Conservation (phyloP, 2,113 vertebrate genomes). For the Chloropsis cyanopogon region DNA sequence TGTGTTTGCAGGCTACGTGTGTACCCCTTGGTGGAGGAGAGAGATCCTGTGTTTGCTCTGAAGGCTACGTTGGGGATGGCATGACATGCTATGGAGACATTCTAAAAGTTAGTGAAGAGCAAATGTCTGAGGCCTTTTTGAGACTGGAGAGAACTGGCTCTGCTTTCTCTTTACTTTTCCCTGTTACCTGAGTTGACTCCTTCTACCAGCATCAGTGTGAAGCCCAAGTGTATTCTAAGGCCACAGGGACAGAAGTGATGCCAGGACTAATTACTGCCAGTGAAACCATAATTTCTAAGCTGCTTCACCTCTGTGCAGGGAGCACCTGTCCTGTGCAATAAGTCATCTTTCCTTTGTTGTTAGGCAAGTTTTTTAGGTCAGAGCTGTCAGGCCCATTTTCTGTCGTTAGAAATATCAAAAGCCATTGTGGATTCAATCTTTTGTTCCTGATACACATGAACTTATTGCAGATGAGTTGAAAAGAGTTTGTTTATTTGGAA, state of each 20-base stretch:
- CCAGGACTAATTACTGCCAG: background rate
- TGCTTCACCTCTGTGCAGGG: background rate
- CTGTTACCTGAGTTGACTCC: background rate
- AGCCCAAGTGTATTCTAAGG: background rate
- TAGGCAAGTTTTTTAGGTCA: background rate
- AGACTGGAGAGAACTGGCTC: background rate
- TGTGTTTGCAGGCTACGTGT: conserved; percentile 81
- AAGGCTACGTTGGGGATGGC: conserved; percentile 82
- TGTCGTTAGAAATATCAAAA: background rate
- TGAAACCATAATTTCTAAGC: background rate
- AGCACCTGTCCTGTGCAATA: background rate
- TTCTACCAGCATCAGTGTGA: background rate
- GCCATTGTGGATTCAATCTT: background rate
- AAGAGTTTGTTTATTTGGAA: background rate
- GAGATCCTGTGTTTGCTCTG: conserved; percentile 78
- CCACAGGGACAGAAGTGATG: background rate
- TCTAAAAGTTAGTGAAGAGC: conserved; percentile 63
- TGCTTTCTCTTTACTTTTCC: background rate
- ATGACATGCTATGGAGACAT: conserved; percentile 82
- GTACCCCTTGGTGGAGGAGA: conserved; percentile 57
- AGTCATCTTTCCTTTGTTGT: background rate
- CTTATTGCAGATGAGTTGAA: background rate
- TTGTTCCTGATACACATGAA: background rate
- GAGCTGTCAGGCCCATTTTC: background rate
- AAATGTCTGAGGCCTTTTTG: background rate